Percentiles rank a stretch among this genome's conserved stretches.
These are phyloP conservation scores for Temnothorax longispinosus DNA, from an alignment of 1,140 invertebrate species.

Conservation along the genomic window DNA sequence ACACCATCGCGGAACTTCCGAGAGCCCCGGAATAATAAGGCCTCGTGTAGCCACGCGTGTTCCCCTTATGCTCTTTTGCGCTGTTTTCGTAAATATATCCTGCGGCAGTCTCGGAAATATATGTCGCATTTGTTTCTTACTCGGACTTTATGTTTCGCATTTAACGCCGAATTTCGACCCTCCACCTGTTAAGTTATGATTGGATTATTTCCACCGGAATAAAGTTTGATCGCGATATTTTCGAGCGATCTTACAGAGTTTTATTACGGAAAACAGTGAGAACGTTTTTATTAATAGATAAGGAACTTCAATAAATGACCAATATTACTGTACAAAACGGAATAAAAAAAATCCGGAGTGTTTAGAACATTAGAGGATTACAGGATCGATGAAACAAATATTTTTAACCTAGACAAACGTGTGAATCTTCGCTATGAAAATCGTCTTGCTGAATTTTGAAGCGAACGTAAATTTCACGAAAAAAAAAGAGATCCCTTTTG, in stretches of 20 bases:
- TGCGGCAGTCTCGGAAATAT: constrained; percentile 45
- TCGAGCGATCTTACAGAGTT: background rate
- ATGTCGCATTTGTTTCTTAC: constrained; percentile 30
- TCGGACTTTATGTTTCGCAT: constrained; percentile 34
- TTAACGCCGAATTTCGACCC: constrained; percentile 29
- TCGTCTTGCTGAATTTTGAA: constrained; percentile 57
- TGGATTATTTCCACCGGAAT: background rate
- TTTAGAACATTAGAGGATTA: background rate
- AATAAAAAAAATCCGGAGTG: background rate
- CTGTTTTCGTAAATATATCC: constrained; percentile 54
- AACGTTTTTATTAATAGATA: background rate
- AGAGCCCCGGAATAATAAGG: constrained; percentile 71
- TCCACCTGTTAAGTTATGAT: background rate
- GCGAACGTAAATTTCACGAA: constrained; percentile 68
- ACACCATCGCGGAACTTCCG: constrained; percentile 71
- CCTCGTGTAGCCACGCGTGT: constrained; percentile 27
- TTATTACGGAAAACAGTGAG: background rate
- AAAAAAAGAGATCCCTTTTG: constrained; percentile 58
- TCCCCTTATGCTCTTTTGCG: constrained; percentile 49
- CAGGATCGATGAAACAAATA: constrained; percentile 29
- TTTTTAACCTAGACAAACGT: constrained; percentile 23
- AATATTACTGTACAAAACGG: background rate
- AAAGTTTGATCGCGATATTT: background rate
- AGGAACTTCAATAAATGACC: background rate
- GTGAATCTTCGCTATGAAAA: constrained; percentile 23